Evolutionary conservation across 2,888 invertebrate species (phyloP).

Genomic region (Pachymerium ferrugineum): DNA sequence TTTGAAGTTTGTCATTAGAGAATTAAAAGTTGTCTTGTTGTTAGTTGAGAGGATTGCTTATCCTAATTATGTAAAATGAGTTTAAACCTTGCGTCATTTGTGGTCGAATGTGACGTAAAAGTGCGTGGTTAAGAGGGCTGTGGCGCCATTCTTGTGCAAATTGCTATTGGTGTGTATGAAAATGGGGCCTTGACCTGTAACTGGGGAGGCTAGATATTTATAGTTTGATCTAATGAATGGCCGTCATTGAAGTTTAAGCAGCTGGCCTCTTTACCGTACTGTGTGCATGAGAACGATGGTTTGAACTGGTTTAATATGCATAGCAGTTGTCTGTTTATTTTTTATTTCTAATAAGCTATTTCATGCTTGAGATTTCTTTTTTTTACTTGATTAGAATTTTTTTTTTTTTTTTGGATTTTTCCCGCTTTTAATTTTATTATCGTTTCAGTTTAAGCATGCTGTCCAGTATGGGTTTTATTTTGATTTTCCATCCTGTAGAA

Average conservation of each 20-base stretch:
- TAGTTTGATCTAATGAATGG: conserved; percentile 24
- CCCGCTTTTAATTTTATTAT: neutral
- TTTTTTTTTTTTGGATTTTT: neutral
- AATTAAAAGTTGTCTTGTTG: neutral
- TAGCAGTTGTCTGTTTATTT: neutral
- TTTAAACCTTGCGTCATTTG: neutral
- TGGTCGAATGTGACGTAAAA: neutral
- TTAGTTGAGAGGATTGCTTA: neutral
- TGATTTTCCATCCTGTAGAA: too few species aligned
- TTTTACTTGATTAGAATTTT: neutral
- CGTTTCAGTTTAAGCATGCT: conserved; percentile 25
- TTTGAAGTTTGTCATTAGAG: neutral
- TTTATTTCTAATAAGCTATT: neutral
- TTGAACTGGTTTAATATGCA: conserved; percentile 5
- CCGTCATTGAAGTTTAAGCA: conserved; percentile 21
- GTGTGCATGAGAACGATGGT: conserved; percentile 11
- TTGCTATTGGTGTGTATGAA: neutral
- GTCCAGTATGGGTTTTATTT: conserved; percentile 2
- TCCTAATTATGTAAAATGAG: neutral
- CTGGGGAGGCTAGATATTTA: conserved; percentile 25
- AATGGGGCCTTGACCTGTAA: conserved; percentile 26
- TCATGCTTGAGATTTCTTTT: neutral
- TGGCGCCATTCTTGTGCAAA: conserved; percentile 25
- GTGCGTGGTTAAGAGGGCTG: neutral
- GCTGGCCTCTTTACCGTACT: conserved; percentile 11